Base-by-base conservation (phyloP, 1,140 invertebrate genomes). In the Zophobas atratus region DNA sequence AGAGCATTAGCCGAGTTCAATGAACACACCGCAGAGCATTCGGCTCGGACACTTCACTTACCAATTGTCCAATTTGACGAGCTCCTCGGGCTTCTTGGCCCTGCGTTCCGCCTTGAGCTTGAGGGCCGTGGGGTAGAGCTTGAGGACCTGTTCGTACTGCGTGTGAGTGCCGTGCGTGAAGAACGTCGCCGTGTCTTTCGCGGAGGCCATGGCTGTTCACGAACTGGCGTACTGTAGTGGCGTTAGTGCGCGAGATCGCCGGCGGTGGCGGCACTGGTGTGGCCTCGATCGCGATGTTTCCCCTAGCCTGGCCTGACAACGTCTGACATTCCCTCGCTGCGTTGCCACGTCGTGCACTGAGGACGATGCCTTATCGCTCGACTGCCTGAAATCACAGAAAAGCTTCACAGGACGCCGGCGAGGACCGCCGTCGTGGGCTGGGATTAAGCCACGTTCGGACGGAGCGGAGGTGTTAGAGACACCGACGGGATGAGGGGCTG, bases 31-130 rank as follows among this genome's bases (percentile, higher is more conserved):
- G 35, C 1, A 2, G 34, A 2, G n/a, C 57, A 55, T 32, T 6
- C 34, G 38, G 32, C 39, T 20, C 35, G n/a, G 8, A n/a, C 56
- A 34, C 60, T n/a, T n/a, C 81, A 94, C 94, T 95, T 90, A 96
- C 96, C 96, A 97, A 86, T 96, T 94, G 88, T 97, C 96, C 87
- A 97, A 89, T 88, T 96, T 96, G 87, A 97, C 94, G 81, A 97
- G 91, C 89, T 97, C 96, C 87, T 97, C 95, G 57, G 95, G 95
- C 88, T 95, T 97, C 90, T 97, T 97, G 83, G 91, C 93, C 86
- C 94, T 95, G 85, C 90, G 91, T 88, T 96, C 94, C 70, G 96
- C 95, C 88, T 97, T 97, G 80, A 96, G 88, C 87, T 92, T 91
- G 56, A 97, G 89, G 77, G 95, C 96, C 89, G 96, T 92, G 78